These are phyloP conservation scores for Drosophila sproati DNA, from an alignment of 1,140 invertebrate species.

Conservation along the genomic window DNA sequence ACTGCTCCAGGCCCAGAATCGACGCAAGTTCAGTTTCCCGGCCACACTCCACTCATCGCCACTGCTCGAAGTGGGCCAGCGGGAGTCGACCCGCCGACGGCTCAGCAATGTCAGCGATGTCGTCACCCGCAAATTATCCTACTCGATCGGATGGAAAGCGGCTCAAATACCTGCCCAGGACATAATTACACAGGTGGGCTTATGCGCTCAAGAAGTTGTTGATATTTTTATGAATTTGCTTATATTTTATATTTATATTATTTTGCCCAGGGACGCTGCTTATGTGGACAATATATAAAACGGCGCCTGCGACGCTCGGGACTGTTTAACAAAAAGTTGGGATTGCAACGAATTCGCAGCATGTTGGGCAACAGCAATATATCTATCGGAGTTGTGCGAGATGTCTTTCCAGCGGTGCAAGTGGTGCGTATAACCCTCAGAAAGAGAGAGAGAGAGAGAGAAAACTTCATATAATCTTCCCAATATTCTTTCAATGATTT, in stretches of 20 bases:
- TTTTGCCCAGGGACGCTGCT: conserved; percentile 85
- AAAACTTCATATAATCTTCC: no score
- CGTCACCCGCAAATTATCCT: conserved; percentile 89
- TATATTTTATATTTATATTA: neutral
- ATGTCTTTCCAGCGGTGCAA: conserved; percentile 87
- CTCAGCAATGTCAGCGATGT: conserved; percentile 90
- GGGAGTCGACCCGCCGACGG: conserved; percentile 85
- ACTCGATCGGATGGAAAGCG: conserved; percentile 89
- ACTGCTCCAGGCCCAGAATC: conserved; percentile 67
- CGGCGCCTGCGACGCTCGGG: conserved; percentile 88
- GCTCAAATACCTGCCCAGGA: conserved; percentile 86
- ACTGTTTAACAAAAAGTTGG: conserved; percentile 89
- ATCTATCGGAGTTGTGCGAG: conserved; percentile 85
- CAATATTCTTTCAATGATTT: neutral
- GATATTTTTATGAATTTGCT: neutral
- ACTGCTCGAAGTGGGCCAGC: conserved; percentile 71
- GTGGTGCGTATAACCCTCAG: conserved; percentile 54
- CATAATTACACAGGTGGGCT: conserved; percentile 85
- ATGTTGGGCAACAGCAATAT: conserved; percentile 86
- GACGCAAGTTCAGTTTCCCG: conserved; percentile 87
- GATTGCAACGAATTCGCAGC: conserved; percentile 88
- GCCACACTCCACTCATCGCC: conserved; percentile 85
- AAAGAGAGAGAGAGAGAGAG: no score
- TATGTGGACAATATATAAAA: conserved; percentile 89
- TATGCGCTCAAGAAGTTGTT: neutral